A percentile compares a stretch with the other conserved stretches of the same genome.
Conservation (phyloP, 2,888 invertebrate genomes). For the Xanthorhoe spadicearia region DNA sequence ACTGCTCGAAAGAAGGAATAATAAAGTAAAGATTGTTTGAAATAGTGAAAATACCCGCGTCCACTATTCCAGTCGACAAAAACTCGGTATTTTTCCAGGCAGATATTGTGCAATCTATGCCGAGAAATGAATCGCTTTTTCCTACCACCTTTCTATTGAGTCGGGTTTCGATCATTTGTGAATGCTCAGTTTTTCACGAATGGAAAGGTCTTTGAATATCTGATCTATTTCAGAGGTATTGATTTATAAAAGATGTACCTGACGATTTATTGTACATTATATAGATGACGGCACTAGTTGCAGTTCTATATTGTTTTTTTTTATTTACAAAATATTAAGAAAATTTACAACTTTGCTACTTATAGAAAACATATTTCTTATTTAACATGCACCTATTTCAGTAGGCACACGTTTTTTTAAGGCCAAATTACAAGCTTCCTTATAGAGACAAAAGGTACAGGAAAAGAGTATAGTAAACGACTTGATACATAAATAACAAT, state of each 20-base stretch:
- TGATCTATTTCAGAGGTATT: not conserved
- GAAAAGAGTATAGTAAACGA: no score
- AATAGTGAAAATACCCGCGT: not conserved
- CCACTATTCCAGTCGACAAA: not conserved
- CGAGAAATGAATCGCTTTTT: slow-evolving; percentile 15
- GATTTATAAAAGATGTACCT: not conserved
- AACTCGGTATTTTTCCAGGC: slow-evolving; percentile 10
- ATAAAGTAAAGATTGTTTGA: not conserved
- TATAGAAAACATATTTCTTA: no score
- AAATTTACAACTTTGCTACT: no score
- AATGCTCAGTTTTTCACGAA: slow-evolving; percentile 6
- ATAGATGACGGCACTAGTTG: not conserved
- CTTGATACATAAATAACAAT: no score
- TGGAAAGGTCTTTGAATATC: slow-evolving; percentile 2
- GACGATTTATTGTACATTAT: not conserved
- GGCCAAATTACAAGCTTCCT: no score
- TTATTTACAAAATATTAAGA: no score
- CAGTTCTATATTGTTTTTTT: no score
- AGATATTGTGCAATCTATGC: slow-evolving; percentile 13
- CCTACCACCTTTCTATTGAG: slow-evolving; percentile 15
- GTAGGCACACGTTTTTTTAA: no score
- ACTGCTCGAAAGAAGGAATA: not conserved
- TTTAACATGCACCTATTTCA: no score
- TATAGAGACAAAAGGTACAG: no score
- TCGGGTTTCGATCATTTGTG: slow-evolving; percentile 11